Percentiles rank a stretch among this genome's conserved stretches.
Conservation (phyloP, 2,113 vertebrate genomes). For the Pelecanoides urinatrix region DNA sequence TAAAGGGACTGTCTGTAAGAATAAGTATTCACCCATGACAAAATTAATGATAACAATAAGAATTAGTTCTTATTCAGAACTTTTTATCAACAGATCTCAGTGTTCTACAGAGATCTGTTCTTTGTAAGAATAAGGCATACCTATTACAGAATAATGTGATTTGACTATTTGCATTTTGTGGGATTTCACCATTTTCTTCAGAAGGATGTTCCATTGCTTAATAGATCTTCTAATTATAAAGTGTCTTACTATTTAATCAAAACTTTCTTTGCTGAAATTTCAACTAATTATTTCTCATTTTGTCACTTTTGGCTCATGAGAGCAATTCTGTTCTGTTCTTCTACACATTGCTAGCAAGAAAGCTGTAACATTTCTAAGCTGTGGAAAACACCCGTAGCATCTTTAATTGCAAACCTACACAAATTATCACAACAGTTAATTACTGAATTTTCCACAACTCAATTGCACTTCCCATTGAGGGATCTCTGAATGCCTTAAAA, state of each 20-base stretch:
- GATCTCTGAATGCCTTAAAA: background rate
- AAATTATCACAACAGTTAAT: slow-evolving; percentile 31
- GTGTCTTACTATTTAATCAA: background rate
- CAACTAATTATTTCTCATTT: background rate
- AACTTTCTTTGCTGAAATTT: slow-evolving; percentile 3
- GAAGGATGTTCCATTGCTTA: background rate
- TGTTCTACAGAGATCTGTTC: background rate
- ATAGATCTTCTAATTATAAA: background rate
- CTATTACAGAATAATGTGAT: background rate
- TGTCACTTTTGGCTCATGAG: background rate
- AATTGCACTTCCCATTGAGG: background rate
- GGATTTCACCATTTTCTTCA: background rate
- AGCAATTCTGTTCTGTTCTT: background rate
- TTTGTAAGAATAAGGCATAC: background rate
- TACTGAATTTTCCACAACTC: background rate
- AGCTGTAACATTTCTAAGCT: background rate
- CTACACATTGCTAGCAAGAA: background rate
- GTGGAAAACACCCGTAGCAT: background rate
- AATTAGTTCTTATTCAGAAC: background rate
- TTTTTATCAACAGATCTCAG: background rate
- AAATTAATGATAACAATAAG: background rate
- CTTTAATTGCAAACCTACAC: slow-evolving; percentile 1
- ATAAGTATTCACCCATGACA: background rate
- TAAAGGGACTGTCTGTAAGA: background rate
- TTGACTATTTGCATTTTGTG: background rate